Base-by-base conservation (phyloP, 2,113 vertebrate species). In the Plotosus lineatus region DNA sequence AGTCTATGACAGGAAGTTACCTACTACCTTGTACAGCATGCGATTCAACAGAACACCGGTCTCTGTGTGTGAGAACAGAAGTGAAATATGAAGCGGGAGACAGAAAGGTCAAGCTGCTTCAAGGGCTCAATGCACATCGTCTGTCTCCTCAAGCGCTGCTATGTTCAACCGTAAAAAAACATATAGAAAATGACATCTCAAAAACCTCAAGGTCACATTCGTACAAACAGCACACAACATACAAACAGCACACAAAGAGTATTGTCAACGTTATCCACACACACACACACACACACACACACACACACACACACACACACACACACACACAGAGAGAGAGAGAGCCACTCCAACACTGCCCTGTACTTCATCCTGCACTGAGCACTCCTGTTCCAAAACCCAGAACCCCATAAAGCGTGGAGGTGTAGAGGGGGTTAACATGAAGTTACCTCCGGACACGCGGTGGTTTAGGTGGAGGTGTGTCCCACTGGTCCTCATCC, bases 391-490 rank as follows among this genome's bases (percentile, higher is more conserved):
- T 55, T 40, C 19, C 50, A 36, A 42, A 50, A 4, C 11, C 50
- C 21, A 58, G 5, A 77, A 14, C 21, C 9, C 46, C 4, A 6
- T 17, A 15, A 9, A 46, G 21, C 1, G 23, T 17, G 9, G 51
- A 31, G 44, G 38, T 0, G 21, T 23, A 42, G 1, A 38, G 84
- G 21, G 33, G 63, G 51, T 0, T 51, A 51, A n/a, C n/a, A n/a
- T n/a, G 58, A 33, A 48, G 78, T 88, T 87, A 98, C 98, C 96
- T 98, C 89, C 97, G 96, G 51, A 97, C 94, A 78, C 97, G 92
- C 51, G 98, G 98, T 74, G 97, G 98, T 88, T 99, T 99, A 48
- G 98, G 97, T 84, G 97, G 97, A 2, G 98, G 98, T 11, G 94
- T 95, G 91, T 98, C 98, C 90, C 94, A 95, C 86, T 94, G 93